Evolutionary conservation across 1,140 invertebrate species (phyloP), one percentile per base, ranked within the genome.

Genomic region (Drosophila willistoni): DNA sequence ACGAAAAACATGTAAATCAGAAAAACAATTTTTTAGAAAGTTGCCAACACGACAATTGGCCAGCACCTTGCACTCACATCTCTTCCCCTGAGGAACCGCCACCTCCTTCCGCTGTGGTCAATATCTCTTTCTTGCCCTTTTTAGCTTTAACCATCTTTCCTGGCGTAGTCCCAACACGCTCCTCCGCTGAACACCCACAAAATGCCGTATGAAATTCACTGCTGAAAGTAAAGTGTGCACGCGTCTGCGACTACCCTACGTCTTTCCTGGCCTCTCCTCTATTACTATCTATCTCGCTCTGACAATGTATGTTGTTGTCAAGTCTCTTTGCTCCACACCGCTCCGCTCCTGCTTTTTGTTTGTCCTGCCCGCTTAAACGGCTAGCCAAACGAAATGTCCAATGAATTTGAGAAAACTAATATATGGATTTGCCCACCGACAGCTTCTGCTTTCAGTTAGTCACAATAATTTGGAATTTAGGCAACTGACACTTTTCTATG

Each of bases 111-210:
- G 69, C 86, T 57, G 77, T 64, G 71, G 81, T 79, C 77, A 91
- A 73, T 90, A 91, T 91, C 90, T 92, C 91, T 91, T 92, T 92
- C 91, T 92, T 92, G 91, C 91, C 91, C 87, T 92, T 92, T 92
- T 92, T 92, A 90, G 90, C 74, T 90, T 92, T 92, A 91, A 92
- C 91, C 91, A 92, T 92, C 90, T 91, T 92, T 79, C 85, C 78
- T 81, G 77, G 57, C 81, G 84, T 71, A 89, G 87, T 82, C 90
- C 90, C 90, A 91, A 91, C 90, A 91, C 90, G 90, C 89, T 91
- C 87, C 80, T 83, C 70, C 81, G 76, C 71, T 73, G 75, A 74
- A 71, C 81, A 77, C 72, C 68, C 56, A 90, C 81, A 68, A 89
- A 91, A 82, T 56, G 65, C 76, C 75, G 75, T 74, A 77, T 77